Percentiles rank a stretch among this genome's conserved stretches.
These are phyloP conservation scores for Oreamnos americanus DNA, from an alignment of 2,113 vertebrate species.

Conservation along the genomic window DNA sequence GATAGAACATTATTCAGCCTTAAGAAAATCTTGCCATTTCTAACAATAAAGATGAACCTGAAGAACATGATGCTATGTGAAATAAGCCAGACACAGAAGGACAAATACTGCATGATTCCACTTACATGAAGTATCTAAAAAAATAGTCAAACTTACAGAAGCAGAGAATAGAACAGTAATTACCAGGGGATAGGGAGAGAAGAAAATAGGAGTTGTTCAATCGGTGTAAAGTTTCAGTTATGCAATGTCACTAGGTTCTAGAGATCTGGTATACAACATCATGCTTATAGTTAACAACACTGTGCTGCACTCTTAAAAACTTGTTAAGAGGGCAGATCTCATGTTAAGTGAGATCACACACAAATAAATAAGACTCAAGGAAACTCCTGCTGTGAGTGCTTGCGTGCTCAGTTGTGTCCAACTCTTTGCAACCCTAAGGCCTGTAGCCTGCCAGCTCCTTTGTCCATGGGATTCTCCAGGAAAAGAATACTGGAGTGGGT, in stretches of 20 bases:
- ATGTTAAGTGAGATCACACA: neutral
- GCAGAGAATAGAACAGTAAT: neutral
- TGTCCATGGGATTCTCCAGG: neutral
- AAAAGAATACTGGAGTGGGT: neutral
- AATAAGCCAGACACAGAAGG: neutral
- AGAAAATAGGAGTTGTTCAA: neutral
- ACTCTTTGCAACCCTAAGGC: neutral
- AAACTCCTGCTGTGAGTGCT: neutral
- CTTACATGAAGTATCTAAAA: neutral
- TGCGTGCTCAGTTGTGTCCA: neutral
- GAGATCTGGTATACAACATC: neutral
- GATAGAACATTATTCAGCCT: neutral
- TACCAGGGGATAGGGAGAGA: neutral
- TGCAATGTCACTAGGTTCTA: neutral
- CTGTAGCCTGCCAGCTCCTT: neutral
- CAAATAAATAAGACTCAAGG: neutral
- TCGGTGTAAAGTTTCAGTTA: neutral
- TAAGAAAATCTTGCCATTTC: neutral
- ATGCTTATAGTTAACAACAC: neutral
- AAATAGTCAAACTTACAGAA: neutral
- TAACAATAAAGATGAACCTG: neutral
- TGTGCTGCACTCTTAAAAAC: neutral
- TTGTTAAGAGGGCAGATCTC: neutral
- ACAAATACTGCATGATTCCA: neutral
- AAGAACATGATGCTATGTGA: neutral